Percentiles rank a stretch among this genome's conserved stretches.
These are phyloP conservation scores for Ferdinandea cuprea DNA, from an alignment of 2,888 invertebrate genomes.

Conservation along the genomic window DNA sequence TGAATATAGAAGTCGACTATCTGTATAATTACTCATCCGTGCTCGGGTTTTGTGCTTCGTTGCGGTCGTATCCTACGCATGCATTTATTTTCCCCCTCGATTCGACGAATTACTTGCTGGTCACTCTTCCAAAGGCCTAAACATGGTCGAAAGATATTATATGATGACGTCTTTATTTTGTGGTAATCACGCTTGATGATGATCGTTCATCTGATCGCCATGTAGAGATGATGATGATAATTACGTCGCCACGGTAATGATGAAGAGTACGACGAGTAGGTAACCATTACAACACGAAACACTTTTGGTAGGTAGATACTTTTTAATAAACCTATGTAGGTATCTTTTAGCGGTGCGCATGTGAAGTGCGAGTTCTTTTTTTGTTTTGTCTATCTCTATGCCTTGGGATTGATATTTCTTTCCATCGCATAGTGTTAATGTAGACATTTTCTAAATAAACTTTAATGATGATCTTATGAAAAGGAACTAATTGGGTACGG, in stretches of 20 bases:
- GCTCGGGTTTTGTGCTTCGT: no score
- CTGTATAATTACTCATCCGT: no score
- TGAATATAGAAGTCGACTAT: no score
- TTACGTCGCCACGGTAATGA: conserved; percentile 4
- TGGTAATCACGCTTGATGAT: background rate
- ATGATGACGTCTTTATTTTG: conserved; percentile 19
- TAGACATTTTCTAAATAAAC: conserved; percentile 29
- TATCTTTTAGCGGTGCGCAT: no score
- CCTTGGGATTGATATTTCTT: background rate
- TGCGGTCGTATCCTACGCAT: no score
- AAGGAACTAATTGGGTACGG: conserved; percentile 27
- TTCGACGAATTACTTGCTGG: no score
- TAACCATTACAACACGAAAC: conserved; percentile 10
- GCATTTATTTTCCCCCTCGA: no score
- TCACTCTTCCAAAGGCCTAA: no score
- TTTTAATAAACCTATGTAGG: background rate
- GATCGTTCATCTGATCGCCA: background rate
- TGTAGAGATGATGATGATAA: conserved; percentile 15
- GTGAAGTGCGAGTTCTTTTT: background rate
- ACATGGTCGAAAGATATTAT: no score
- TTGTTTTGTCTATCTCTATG: background rate
- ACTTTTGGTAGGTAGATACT: background rate
- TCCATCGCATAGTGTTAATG: conserved; percentile 12
- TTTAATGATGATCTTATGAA: conserved; percentile 31
- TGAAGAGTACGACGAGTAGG: no score